phyloP scores from a whole-genome alignment of 2,888 invertebrate genomes.

The Ennomos fuscantarius region DNA sequence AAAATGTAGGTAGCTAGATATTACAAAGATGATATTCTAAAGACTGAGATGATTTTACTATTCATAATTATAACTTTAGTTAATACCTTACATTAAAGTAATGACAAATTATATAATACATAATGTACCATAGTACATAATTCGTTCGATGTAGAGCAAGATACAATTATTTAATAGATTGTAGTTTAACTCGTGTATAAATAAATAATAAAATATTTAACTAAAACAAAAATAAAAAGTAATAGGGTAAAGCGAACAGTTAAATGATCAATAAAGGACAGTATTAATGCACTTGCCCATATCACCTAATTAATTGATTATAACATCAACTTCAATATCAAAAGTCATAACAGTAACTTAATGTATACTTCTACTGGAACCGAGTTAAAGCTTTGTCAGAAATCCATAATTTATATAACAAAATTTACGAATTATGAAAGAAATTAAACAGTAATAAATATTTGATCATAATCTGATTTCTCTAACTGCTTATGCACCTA shows the following conservation, averaged over 20 bases:
- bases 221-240: slow-evolving; percentile 81
- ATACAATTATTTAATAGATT: slow-evolving; percentile 64
- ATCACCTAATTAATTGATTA: slow-evolving; percentile 84
- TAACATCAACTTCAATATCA: slow-evolving; percentile 84
- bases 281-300: slow-evolving; percentile 84
- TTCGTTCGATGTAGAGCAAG: slow-evolving; percentile 69
- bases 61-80: slow-evolving; percentile 40
- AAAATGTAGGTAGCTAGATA: slow-evolving; percentile 75
- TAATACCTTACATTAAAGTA: slow-evolving; percentile 39
- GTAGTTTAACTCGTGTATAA: slow-evolving; percentile 71
- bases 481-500: slow-evolving; percentile 65
- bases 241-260: slow-evolving; percentile 81
- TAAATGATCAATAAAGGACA: slow-evolving; percentile 81
- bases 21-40: slow-evolving; percentile 71
- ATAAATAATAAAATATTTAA: slow-evolving; percentile 85
- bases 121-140: slow-evolving; percentile 57
- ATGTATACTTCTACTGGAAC: slow-evolving; percentile 84
- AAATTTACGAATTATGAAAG: slow-evolving; percentile 81
- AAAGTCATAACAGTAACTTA: slow-evolving; percentile 84
- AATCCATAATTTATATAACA: slow-evolving; percentile 84
- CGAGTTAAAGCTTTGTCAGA: slow-evolving; percentile 85
- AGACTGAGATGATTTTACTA: slow-evolving; percentile 65
- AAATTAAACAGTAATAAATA: slow-evolving; percentile 84
- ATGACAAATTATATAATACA: slow-evolving; percentile 50
- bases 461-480: slow-evolving; percentile 81